A percentile compares a stretch with the other conserved stretches of the same genome.
phyloP scores from a whole-genome alignment of 2,888 invertebrate genomes.

The Pseudeuparius sepicola region DNA sequence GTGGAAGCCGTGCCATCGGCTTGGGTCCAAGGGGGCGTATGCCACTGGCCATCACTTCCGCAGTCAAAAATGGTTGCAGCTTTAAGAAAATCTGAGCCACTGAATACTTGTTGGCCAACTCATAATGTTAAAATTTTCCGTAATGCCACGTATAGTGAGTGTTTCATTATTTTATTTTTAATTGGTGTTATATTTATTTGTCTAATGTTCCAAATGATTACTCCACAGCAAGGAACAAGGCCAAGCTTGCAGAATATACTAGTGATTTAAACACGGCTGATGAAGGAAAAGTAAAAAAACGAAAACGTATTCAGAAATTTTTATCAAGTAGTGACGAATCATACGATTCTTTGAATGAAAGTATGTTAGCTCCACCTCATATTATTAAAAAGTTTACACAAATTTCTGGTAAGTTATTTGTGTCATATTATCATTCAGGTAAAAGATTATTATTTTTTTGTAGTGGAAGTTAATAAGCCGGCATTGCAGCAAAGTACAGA shows the following conservation, averaged over 20 bases:
- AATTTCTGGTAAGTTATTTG: no score
- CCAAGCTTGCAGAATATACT: constrained; percentile 13
- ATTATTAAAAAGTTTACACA: no score
- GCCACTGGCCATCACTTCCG: constrained; percentile 16
- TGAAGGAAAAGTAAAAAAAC: no score
- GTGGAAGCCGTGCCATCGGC: constrained; percentile 15
- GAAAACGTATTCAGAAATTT: constrained; percentile 14
- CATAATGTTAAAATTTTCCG: constrained; percentile 14
- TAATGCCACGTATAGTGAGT: constrained; percentile 16
- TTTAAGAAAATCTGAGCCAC: constrained; percentile 12
- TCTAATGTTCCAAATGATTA: constrained; percentile 18
- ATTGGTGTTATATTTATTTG: constrained; percentile 2
- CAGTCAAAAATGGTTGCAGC: constrained; percentile 11
- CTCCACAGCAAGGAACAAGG: constrained; percentile 11
- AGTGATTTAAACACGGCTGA: constrained; percentile 12
- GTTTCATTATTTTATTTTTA: no score
- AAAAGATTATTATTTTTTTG: no score
- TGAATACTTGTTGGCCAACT: constrained; percentile 16
- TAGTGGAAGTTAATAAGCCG: no score
- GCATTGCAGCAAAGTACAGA: no score
- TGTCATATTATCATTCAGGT: no score
- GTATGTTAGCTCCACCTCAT: no score
- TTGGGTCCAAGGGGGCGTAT: constrained; percentile 14
- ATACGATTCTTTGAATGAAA: no score
- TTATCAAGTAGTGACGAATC: constrained; percentile 15